Evolutionary conservation across 2,113 vertebrate genomes (phyloP), one percentile per base, ranked within the genome.

Genomic region (Isichthys henryi): DNA sequence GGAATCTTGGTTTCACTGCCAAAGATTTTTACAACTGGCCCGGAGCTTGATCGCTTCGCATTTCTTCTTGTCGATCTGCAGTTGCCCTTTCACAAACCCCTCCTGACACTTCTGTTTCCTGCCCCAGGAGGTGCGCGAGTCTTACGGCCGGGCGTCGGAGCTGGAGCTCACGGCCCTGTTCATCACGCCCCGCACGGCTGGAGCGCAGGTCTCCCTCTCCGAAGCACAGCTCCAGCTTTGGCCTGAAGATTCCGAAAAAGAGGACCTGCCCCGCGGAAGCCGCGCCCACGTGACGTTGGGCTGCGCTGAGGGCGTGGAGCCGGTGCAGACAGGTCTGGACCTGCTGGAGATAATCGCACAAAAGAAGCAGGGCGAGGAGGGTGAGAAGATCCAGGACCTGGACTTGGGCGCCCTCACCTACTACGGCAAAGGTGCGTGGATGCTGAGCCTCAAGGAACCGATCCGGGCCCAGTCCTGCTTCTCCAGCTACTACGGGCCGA

Each of bases 221-320:
- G 95, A 97, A 13, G 95, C 97, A 90, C 96, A 99, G 94, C 95
- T 98, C 77, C 88, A 58, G 74, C 92, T 99, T 86, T 99, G 98
- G 97, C 97, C 98, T 0, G 92, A 49, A 0, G 97, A 97, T 0
- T 95, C 93, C 0, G 97, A 98, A n/a, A 97, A 96, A 94, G 91
- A 93, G 90, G 93, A 82, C 92, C 94, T 97, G 9, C 95, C 97
- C 0, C 92, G 13, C 3, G 98, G 98, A 82, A 99, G 97, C 95
- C 96, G 97, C 0, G 97, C 98, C 46, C 98, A 99, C 74, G 48
- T 99, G 91, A 98, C 98, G 21, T 95, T 99, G 0, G 98, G 98
- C 91, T 98, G 97, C 0, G 97, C 98, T 0, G 95, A 94, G 0
- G 94, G 95, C 0, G 49, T 98, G 0, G 95, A 98, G 56, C 92